Evolutionary conservation across 1,140 invertebrate genomes (phyloP).

Genomic region (Diuraphis noxia): DNA sequence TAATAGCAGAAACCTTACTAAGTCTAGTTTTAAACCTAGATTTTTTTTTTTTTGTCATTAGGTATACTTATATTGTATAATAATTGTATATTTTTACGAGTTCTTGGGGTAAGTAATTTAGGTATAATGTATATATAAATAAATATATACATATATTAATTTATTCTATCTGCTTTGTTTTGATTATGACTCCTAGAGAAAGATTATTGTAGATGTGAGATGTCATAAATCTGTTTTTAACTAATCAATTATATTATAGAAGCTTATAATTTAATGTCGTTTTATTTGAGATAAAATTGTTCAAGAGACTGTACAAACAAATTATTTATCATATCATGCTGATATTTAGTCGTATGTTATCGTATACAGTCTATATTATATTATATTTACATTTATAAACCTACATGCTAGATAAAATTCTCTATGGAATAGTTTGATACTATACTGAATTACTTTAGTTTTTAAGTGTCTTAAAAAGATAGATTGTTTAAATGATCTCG

Average conservation of each 20-base stretch:
- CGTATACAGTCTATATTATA: background rate
- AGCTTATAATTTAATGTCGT: background rate
- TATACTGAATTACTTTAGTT: background rate
- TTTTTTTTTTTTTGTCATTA: background rate
- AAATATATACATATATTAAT: background rate
- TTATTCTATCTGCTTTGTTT: background rate
- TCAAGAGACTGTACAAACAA: background rate
- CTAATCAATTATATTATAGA: background rate
- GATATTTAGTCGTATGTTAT: background rate
- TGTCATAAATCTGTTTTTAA: background rate
- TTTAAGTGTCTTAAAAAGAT: background rate
- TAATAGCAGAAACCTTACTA: background rate
- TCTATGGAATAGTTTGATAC: background rate
- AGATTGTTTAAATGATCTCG: background rate
- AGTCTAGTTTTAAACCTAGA: background rate
- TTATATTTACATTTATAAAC: background rate
- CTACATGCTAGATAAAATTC: background rate
- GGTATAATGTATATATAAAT: background rate
- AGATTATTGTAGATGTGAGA: background rate
- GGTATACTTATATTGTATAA: background rate
- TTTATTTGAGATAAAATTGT: background rate
- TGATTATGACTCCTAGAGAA: background rate
- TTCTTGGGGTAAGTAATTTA: background rate
- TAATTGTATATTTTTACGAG: background rate
- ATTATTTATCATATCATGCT: background rate